phyloP scores from a whole-genome alignment of 2,113 vertebrate genomes.

The Amazona guildingii region DNA sequence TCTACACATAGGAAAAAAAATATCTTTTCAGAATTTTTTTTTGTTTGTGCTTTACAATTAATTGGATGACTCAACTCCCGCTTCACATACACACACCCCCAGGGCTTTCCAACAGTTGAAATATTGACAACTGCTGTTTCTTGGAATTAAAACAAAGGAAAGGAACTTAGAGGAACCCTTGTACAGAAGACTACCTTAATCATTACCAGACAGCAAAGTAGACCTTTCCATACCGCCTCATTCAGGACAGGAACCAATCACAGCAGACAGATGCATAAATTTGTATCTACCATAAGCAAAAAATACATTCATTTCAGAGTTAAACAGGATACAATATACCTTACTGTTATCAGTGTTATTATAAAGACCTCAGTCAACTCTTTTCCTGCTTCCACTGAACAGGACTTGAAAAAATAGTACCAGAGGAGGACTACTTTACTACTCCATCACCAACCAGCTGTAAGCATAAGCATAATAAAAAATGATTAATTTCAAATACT shows the following conservation, averaged over 20 bases:
- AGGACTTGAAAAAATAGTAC: not conserved
- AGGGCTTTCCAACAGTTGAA: not conserved
- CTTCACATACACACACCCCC: not conserved
- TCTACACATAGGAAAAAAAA: no score
- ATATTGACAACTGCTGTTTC: not conserved
- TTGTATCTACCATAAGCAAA: not conserved
- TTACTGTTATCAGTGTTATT: not conserved
- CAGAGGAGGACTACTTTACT: not conserved
- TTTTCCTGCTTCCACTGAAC: not conserved
- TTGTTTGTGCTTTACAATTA: not conserved
- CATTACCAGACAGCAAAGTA: not conserved
- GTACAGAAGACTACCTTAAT: not conserved
- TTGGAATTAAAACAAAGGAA: not conserved
- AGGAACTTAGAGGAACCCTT: not conserved
- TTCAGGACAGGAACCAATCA: not conserved
- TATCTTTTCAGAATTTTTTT: not conserved
- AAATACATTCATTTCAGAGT: not conserved
- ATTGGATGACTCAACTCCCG: not conserved
- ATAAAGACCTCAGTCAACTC: not conserved
- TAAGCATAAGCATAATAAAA: accelerated
- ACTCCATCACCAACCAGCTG: not conserved
- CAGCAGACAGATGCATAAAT: not conserved
- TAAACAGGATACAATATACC: not conserved
- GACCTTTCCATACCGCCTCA: not conserved
- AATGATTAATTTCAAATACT: not conserved